These are phyloP conservation scores for Rhodeus uyekii DNA, from an alignment of 2,797 vertebrate genomes.

Conservation along the genomic window DNA sequence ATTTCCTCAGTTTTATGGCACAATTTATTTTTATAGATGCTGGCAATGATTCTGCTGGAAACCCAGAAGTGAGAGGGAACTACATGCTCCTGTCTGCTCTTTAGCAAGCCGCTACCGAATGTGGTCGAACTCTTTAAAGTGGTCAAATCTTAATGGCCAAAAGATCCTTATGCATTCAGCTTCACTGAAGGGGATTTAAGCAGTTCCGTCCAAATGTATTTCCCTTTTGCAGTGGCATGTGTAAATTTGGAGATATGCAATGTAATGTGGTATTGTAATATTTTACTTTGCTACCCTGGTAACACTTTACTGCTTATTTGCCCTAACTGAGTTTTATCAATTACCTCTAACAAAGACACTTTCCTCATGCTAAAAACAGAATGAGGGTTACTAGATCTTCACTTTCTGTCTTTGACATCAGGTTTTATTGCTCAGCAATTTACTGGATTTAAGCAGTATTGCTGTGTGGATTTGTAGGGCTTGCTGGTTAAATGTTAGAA, in stretches of 20 bases:
- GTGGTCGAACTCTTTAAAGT: conserved; percentile 49
- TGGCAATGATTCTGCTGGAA: conserved; percentile 58
- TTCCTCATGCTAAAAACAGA: conserved; percentile 42
- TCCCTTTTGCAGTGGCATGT: conserved; percentile 1
- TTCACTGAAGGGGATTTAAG: background rate
- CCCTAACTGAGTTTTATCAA: conserved; percentile 46
- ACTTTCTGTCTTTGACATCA: conserved; percentile 4
- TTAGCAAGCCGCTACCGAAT: conserved; percentile 38
- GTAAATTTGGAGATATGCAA: background rate
- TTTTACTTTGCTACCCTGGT: conserved; percentile 46
- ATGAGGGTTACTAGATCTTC: conserved; percentile 25
- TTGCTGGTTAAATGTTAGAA: background rate
- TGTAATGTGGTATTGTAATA: conserved; percentile 8
- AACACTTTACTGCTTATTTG: conserved; percentile 50
- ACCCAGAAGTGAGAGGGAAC: conserved; percentile 45
- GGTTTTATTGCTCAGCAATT: conserved; percentile 24
- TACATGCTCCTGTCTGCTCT: conserved; percentile 49
- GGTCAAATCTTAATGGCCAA: conserved; percentile 35
- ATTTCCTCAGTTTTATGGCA: conserved; percentile 63
- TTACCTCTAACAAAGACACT: conserved; percentile 51
- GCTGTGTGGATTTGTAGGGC: background rate
- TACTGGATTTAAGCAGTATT: conserved; percentile 18
- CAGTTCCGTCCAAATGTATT: background rate
- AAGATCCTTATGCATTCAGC: conserved; percentile 14
- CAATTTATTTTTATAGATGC: conserved; percentile 64